Evolutionary conservation across 2,113 vertebrate species (phyloP).

Genomic region (Ovis canadensis): DNA sequence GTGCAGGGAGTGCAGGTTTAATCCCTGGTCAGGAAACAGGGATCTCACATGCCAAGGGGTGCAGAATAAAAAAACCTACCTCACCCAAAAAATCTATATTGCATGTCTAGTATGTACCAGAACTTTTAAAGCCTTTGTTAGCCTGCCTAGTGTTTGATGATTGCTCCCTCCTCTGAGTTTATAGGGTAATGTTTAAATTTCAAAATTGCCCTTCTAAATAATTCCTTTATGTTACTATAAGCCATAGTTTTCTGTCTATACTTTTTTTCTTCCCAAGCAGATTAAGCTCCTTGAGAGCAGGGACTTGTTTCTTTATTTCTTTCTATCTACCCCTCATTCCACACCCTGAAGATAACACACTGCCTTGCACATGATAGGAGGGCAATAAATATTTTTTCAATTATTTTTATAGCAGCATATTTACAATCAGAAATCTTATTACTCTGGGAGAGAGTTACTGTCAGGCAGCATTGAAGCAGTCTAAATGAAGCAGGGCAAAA

Average conservation of each 20-base stretch:
- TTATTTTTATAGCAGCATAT: slow-evolving; percentile 46
- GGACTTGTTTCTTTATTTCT: not conserved
- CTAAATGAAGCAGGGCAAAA: not conserved
- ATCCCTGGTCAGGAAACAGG: not conserved
- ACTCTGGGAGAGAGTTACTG: not conserved
- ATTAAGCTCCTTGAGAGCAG: not conserved
- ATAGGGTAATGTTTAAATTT: not conserved
- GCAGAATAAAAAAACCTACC: not conserved
- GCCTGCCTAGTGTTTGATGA: not conserved
- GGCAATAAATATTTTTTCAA: slow-evolving; percentile 25
- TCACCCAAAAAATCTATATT: not conserved
- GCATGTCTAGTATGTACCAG: not conserved
- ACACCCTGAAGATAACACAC: slow-evolving; percentile 11
- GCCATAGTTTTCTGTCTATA: not conserved
- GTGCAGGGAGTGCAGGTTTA: not conserved
- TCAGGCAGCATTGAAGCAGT: not conserved
- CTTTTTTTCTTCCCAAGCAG: not conserved
- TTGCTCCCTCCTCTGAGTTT: not conserved
- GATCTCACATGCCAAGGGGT: not conserved
- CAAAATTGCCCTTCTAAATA: not conserved
- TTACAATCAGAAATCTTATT: slow-evolving; percentile 25
- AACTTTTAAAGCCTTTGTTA: not conserved
- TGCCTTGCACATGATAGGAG: slow-evolving; percentile 19
- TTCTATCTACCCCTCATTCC: not conserved
- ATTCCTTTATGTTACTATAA: not conserved